Evolutionary conservation across 1,140 invertebrate species (phyloP).

Genomic region (Rhyacophila brunnea): DNA sequence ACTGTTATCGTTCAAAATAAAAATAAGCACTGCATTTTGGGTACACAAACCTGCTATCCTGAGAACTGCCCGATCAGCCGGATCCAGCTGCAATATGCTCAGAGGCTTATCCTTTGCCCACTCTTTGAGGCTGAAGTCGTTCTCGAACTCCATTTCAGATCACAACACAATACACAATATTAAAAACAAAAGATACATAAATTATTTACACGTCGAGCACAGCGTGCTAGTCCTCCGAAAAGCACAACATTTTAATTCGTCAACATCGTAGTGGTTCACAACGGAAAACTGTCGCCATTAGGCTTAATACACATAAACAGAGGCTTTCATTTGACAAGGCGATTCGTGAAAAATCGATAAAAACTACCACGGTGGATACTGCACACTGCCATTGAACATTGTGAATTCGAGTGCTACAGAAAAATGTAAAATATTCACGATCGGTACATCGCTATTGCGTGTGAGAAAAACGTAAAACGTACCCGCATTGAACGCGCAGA

Average conservation of each 20-base stretch:
- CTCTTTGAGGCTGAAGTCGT: conserved; percentile 84
- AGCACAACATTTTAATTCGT: conserved; percentile 10
- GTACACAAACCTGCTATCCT: conserved; percentile 85
- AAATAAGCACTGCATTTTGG: too few relatives aligned
- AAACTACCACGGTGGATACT: conserved; percentile 10
- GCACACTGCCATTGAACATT: too few relatives aligned
- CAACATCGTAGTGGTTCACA: conserved; percentile 5
- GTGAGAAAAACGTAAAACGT: too few relatives aligned
- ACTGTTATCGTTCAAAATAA: too few relatives aligned
- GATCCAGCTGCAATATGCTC: conserved; percentile 91
- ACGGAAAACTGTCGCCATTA: conserved; percentile 1
- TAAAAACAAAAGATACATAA: not conserved
- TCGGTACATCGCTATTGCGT: too few relatives aligned
- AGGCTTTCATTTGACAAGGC: conserved; percentile 8
- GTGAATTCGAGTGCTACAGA: too few relatives aligned
- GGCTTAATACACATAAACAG: not conserved
- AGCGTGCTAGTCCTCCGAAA: not conserved
- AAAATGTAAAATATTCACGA: too few relatives aligned
- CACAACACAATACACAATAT: conserved; percentile 39
- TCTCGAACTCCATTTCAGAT: conserved; percentile 75
- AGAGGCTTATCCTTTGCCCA: conserved; percentile 95
- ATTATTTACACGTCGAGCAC: not conserved
- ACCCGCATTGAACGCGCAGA: too few relatives aligned
- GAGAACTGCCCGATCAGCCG: conserved; percentile 89
- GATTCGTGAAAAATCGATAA: conserved; percentile 19